These are phyloP conservation scores for Athene cunicularia DNA, from an alignment of 2,113 vertebrate species.

Conservation along the genomic window DNA sequence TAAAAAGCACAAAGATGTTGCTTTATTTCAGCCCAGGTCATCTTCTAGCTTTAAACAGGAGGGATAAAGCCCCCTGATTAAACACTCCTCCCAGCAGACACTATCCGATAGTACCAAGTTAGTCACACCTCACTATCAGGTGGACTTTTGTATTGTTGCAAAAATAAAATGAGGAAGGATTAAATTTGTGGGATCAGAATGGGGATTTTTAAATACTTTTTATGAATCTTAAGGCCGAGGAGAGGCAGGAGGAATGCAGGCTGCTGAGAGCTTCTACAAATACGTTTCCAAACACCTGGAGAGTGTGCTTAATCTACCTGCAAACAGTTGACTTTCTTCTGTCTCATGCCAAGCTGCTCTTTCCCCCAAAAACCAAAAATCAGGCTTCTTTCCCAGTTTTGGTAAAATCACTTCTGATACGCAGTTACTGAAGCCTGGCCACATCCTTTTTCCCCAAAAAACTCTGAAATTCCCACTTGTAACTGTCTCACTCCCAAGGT, in stretches of 20 bases:
- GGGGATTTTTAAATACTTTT: neutral
- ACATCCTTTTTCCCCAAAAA: neutral
- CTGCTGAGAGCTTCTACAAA: neutral
- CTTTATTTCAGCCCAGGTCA: neutral
- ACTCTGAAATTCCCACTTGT: neutral
- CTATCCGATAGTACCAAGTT: neutral
- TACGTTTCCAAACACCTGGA: neutral
- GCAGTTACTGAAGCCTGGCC: neutral
- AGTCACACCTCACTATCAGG: neutral
- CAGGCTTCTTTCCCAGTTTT: neutral
- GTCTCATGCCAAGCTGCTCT: neutral
- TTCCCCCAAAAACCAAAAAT: neutral
- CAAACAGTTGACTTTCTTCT: constrained; percentile 29
- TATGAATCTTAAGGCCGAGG: neutral
- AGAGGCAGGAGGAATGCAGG: constrained; percentile 26
- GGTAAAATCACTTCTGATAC: neutral
- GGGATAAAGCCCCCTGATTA: neutral
- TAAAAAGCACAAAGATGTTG: neutral
- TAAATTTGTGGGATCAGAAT: neutral
- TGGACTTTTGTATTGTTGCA: neutral
- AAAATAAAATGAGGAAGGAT: neutral
- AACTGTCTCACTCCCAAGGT: neutral
- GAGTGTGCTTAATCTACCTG: neutral
- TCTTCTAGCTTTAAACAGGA: neutral
- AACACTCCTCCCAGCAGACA: neutral